A percentile compares a stretch with the other conserved stretches of the same genome.
phyloP scores from a whole-genome alignment of 2,113 vertebrate genomes.

The Lamprologus tigripictilis region DNA sequence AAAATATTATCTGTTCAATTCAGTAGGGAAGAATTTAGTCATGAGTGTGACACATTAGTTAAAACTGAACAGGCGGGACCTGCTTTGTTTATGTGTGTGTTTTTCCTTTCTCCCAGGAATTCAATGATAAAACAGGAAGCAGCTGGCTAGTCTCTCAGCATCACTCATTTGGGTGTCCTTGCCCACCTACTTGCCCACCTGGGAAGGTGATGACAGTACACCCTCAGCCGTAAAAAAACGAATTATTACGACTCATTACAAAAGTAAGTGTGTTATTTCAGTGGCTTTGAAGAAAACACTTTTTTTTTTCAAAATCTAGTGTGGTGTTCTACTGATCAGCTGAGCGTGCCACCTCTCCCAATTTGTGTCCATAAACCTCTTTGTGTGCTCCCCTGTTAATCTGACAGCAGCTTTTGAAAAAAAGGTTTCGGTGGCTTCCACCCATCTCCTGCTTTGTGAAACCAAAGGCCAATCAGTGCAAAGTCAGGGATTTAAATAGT shows the following conservation, averaged over 20 bases:
- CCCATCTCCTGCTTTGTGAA: not conserved
- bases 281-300: not conserved
- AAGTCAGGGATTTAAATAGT: not conserved
- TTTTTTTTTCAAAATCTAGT: not conserved
- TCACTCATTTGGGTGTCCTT: not conserved
- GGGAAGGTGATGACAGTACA: not conserved
- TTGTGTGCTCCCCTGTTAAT: not conserved
- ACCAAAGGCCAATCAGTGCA: not conserved
- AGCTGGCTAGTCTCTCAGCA: not conserved
- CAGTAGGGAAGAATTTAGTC: not conserved
- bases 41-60: not conserved
- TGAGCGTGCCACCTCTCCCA: not conserved
- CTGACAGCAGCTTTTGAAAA: not conserved
- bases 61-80: not conserved
- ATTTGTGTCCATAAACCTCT: not conserved
- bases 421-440: not conserved
- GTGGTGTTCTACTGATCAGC: not conserved
- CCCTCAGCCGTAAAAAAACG: accelerated
- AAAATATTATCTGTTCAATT: not conserved
- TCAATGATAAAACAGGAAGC: not conserved
- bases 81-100: not conserved
- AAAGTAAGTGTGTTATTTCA: not conserved
- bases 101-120: not conserved
- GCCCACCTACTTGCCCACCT: not conserved
- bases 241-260: accelerated